Conservation (phyloP, 2,888 invertebrate genomes). For the Habroteleia sp. region DNA sequence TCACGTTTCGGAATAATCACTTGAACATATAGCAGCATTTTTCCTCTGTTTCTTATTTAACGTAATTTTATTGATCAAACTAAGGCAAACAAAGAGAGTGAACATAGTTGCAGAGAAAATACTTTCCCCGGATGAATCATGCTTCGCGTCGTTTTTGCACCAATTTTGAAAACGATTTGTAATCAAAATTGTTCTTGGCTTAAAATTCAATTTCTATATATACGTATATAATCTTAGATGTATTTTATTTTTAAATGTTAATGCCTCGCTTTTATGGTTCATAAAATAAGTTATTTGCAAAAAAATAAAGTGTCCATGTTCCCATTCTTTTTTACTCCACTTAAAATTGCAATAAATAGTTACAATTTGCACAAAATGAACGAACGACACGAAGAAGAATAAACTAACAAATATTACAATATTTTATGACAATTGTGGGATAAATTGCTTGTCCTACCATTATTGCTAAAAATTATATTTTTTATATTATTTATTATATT, state of each 20-base stretch:
- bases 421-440: too few species aligned
- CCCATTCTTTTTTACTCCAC: conserved; percentile 50
- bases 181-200: conserved; percentile 21
- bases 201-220: conserved; percentile 51
- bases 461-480: too few species aligned
- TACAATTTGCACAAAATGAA: conserved; percentile 23
- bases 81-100: conserved; percentile 1
- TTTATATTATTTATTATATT: too few species aligned
- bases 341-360: conserved; percentile 44
- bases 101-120: conserved; percentile 22
- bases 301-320: conserved; percentile 49
- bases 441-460: too few species aligned
- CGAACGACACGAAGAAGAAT: too few species aligned
- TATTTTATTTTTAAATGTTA: conserved; percentile 38
- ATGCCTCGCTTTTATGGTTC: conserved; percentile 44
- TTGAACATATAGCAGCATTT: too few species aligned
- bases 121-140: conserved; percentile 23
- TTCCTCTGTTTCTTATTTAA: too few species aligned
- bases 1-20: too few species aligned
- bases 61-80: too few species aligned
- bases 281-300: conserved; percentile 54
- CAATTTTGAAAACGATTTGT: neutral
- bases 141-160: neutral
- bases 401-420: too few species aligned
- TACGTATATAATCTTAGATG: conserved; percentile 16